These are phyloP conservation scores for Sphenodon punctatus DNA, from an alignment of 2,797 vertebrate species.

Conservation along the genomic window DNA sequence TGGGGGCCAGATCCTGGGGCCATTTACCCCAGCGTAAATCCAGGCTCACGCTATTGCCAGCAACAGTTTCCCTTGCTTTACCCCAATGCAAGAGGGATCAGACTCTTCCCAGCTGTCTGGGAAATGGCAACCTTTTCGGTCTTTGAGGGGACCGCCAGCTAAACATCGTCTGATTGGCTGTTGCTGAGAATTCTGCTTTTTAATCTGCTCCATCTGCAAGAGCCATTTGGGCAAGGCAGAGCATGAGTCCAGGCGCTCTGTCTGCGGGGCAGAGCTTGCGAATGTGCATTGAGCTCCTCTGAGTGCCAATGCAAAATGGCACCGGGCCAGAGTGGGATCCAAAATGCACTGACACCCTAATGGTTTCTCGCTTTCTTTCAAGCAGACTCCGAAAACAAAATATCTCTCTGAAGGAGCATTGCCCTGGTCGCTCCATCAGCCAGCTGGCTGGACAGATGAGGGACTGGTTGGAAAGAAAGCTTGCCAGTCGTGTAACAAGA, in stretches of 20 bases:
- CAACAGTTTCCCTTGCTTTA: neutral
- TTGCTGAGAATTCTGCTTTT: constrained; percentile 57
- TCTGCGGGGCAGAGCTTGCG: neutral
- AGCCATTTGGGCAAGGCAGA: constrained; percentile 55
- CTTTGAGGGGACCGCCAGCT: constrained; percentile 43
- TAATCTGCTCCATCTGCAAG: constrained; percentile 65
- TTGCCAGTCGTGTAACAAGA: no score
- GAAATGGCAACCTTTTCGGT: constrained; percentile 46
- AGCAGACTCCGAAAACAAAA: no score
- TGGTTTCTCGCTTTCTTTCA: no score
- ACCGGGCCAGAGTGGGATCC: no score
- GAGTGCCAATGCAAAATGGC: no score
- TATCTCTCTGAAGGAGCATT: no score
- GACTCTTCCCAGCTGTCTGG: constrained; percentile 54
- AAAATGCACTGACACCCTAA: no score
- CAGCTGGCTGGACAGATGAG: no score
- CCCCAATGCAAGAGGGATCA: neutral
- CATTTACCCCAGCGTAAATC: fast-evolving
- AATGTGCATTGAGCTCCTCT: no score
- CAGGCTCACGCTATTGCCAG: fast-evolving
- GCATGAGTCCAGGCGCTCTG: neutral
- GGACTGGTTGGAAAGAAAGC: no score
- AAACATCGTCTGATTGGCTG: constrained; percentile 57
- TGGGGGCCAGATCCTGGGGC: constrained; percentile 28
- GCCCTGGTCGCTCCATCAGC: no score